These are phyloP conservation scores for Melitaea athalia DNA, from an alignment of 2,888 invertebrate genomes.

Conservation along the genomic window DNA sequence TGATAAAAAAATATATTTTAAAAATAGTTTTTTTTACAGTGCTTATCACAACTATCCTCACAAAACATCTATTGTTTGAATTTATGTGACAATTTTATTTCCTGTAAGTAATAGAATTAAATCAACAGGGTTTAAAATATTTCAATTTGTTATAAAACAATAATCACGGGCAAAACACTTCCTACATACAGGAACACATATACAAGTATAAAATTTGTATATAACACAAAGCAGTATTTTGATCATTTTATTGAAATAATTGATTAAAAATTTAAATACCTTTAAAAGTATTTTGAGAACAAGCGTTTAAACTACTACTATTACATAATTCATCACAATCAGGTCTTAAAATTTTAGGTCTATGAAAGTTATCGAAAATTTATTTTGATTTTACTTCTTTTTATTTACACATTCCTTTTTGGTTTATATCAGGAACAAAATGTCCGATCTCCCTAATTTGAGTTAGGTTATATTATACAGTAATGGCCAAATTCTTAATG, in stretches of 20 bases:
- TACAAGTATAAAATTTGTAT: background rate
- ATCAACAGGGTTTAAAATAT: background rate
- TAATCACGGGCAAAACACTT: background rate
- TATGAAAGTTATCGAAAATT: constrained; percentile 11
- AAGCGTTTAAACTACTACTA: constrained; percentile 2
- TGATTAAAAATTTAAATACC: background rate
- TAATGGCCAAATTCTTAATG: background rate
- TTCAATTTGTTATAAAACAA: background rate
- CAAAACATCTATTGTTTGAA: background rate
- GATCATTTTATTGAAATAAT: background rate
- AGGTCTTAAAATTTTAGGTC: constrained; percentile 2
- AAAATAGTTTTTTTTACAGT: constrained; percentile 12
- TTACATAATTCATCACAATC: background rate
- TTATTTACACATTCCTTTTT: constrained; percentile 33
- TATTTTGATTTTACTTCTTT: constrained; percentile 17
- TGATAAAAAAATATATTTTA: constrained; percentile 30
- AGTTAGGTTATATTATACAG: constrained; percentile 4
- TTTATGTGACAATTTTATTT: background rate
- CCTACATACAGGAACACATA: background rate
- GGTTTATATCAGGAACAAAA: constrained; percentile 37
- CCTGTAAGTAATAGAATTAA: background rate
- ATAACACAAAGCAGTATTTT: background rate
- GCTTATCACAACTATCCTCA: constrained; percentile 21
- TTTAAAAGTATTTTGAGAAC: background rate
- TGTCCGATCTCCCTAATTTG: constrained; percentile 19